These are phyloP conservation scores for Pomacea maculata DNA, from an alignment of 1,140 invertebrate genomes.

Conservation along the genomic window DNA sequence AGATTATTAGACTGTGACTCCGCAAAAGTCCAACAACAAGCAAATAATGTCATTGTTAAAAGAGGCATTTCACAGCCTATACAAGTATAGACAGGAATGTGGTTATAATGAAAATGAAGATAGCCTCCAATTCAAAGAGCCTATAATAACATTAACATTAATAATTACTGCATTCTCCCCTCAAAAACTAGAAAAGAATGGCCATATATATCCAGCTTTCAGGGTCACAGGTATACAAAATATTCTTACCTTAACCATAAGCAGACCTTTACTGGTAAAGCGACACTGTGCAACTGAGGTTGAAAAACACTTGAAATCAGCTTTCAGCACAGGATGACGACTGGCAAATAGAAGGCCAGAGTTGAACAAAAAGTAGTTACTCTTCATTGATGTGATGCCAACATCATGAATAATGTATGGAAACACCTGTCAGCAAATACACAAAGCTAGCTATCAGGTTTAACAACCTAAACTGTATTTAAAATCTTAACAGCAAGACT, in stretches of 20 bases:
- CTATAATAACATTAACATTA: too few relatives aligned
- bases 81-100: background rate
- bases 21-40: too few relatives aligned
- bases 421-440: conserved; percentile 29
- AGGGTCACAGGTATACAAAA: background rate
- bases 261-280: conserved; percentile 56
- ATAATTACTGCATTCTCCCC: too few relatives aligned
- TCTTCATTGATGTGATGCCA: conserved; percentile 33
- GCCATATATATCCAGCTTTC: too few relatives aligned
- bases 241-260: conserved; percentile 60
- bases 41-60: background rate
- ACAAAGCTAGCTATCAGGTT: too few relatives aligned
- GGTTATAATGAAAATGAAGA: background rate
- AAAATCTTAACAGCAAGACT: too few relatives aligned
- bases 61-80: background rate
- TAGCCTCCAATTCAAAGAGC: too few relatives aligned
- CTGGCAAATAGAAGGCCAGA: conserved; percentile 65
- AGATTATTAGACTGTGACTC: too few relatives aligned
- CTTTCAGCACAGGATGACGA: conserved; percentile 58
- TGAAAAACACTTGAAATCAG: conserved; percentile 56
- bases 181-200: too few relatives aligned
- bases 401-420: conserved; percentile 57
- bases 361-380: conserved; percentile 49
- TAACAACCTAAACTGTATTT: too few relatives aligned
- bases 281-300: conserved; percentile 44